Conservation (phyloP, 2,113 vertebrate genomes). For the Orycteropus afer region DNA sequence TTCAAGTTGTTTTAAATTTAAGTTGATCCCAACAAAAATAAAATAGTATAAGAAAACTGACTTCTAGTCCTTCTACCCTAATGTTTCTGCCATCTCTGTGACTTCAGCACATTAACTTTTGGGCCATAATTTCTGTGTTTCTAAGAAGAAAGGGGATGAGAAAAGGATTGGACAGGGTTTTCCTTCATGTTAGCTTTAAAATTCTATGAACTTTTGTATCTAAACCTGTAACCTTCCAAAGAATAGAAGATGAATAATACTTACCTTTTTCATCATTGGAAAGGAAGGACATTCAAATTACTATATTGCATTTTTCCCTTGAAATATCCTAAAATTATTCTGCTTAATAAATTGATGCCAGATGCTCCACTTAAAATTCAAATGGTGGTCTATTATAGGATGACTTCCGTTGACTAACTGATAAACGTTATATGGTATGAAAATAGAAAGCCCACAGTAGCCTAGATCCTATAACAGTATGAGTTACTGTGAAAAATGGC, state of each 20-base stretch:
- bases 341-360: conserved; percentile 43
- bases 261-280: conserved; percentile 4
- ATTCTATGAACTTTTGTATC: background rate
- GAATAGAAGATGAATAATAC: conserved; percentile 1
- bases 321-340: conserved; percentile 46
- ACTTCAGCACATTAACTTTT: background rate
- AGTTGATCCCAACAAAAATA: conserved; percentile 26
- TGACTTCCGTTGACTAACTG: background rate
- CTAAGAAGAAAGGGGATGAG: background rate
- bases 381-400: background rate
- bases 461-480: background rate
- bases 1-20: background rate
- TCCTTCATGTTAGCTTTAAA: conserved; percentile 30
- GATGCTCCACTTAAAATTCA: background rate
- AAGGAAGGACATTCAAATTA: conserved; percentile 42
- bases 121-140: background rate
- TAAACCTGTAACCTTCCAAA: background rate
- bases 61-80: background rate
- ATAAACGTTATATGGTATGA: background rate
- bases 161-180: background rate
- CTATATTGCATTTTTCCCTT: background rate
- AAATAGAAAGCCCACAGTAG: background rate
- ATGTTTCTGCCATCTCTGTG: background rate
- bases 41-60: background rate
- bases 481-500: background rate